These are phyloP conservation scores for Lathamus discolor DNA, from an alignment of 2,113 vertebrate species.

Conservation along the genomic window DNA sequence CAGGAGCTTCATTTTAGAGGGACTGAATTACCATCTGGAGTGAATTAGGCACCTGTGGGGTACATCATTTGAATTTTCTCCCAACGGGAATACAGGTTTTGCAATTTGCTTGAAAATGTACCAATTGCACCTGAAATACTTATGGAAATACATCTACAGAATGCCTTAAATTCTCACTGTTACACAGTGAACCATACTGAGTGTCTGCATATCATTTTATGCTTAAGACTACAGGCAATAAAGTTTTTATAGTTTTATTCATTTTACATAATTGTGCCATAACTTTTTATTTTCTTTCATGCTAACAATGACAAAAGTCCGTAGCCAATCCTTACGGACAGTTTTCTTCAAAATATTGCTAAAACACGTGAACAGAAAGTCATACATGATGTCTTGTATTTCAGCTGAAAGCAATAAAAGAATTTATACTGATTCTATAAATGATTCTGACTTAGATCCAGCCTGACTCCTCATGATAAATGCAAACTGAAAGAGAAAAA, in stretches of 20 bases:
- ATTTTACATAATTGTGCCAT: not conserved
- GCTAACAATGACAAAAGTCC: not conserved
- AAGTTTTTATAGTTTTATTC: not conserved
- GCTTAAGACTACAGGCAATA: not conserved
- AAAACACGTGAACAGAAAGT: not conserved
- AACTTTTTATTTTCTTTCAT: not conserved
- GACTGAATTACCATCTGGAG: not conserved
- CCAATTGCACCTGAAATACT: not conserved
- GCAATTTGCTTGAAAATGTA: not conserved
- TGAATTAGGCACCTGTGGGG: not conserved
- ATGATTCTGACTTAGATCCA: not conserved
- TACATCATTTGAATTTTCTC: not conserved
- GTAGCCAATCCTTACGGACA: not conserved
- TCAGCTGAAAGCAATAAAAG: not conserved
- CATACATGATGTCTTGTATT: not conserved
- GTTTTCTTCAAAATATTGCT: not conserved
- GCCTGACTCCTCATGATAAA: not conserved
- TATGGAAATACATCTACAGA: not conserved
- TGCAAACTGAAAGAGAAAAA: not conserved
- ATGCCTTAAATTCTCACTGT: not conserved
- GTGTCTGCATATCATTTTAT: not conserved
- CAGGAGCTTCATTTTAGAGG: not conserved
- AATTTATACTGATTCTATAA: not conserved
- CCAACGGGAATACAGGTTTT: not conserved
- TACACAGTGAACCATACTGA: not conserved